Base-by-base conservation (phyloP, 2,113 vertebrate genomes). In the Euleptes europaea region DNA sequence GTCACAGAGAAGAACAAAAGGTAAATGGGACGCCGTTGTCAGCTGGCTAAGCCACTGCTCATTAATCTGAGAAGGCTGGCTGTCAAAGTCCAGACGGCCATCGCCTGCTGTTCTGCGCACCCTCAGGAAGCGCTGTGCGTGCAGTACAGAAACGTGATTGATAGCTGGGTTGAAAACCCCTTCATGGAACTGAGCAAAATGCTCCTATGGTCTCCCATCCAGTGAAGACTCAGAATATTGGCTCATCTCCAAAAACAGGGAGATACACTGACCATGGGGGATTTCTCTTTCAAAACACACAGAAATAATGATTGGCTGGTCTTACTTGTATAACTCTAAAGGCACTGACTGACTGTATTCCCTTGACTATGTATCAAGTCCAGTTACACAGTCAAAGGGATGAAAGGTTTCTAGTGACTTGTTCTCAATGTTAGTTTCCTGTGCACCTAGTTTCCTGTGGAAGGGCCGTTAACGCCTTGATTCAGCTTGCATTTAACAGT, bases 241-340 rank as follows among this genome's bases (percentile, higher is more conserved):
- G 35, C 5, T 23, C 11, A 49, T 17, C 78, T 23, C 26, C 15
- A n/a, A 31, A 71, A 38, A 73, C 6, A 31, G 72, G 3, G 42
- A 75, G 31, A 76, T 7, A 13, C n/a, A 23, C 33, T 33, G 33
- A 60, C 49, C 73, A 63, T n/a, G 19, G 28, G 83, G 82, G 67
- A 78, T 11, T 0, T 0, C 5, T 21, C 72, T 78, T 65, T 54
- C 60, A 80, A 84, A 74, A 63, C 2, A 82, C 0, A 0, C 17
- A 47, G 67, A 5, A 1, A 86, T n/a, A n/a, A n/a, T n/a, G n/a
- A n/a, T n/a, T n/a, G n/a, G n/a, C n/a, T n/a, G n/a, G n/a, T n/a
- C n/a, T n/a, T n/a, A n/a, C n/a, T n/a, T n/a, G n/a, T n/a, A n/a
- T n/a, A n/a, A n/a, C n/a, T n/a, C n/a, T n/a, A n/a, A n/a, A n/a